Evolutionary conservation across 1,140 invertebrate species (phyloP), one percentile per base, ranked within the genome.

Genomic region (Danaus plexippus): DNA sequence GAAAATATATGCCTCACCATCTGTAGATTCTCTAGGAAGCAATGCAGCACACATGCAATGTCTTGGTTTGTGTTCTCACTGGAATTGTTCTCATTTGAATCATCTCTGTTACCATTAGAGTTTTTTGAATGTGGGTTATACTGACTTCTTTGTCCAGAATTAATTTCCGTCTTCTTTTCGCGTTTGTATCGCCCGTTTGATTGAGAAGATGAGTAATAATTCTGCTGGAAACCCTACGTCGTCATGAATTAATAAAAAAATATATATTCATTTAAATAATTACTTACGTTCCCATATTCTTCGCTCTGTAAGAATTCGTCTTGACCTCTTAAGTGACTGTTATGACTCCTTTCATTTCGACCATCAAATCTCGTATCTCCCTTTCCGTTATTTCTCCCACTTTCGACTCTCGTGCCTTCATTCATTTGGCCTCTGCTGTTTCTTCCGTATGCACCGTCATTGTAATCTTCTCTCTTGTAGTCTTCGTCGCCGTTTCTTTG

Each of bases 1-100:
- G 22, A 3, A 32, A 32, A 32, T 32, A 11, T 49, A 13, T 49
- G 18, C 11, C 62, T 67, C 71, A 88, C 88, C 88, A 89, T 89
- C 58, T 89, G 86, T 59, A 89, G 66, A 60, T 89, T 81, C 58
- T 89, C 87, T 59, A 90, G 77, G 59, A 90, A 89, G 54, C 89
- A 90, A 59, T 89, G 88, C 32, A 89, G 64, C 4, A 88, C 82
- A 62, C 89, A 90, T 4, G 78, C 74, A 55, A 77, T 80, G 8
- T 71, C 66, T 11, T 62, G 73, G n/a, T 47, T 80, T 32, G 75
- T 65, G 47, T 73, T 79, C 22, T 72, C 71, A 48, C 51, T 78
- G 1, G 71, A 72, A 15, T 76, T 78, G 41, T 52, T 75, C 3
- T 77, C 72, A 40, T 62, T 47, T 12, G 53, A 22, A 40, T 54